A percentile compares a stretch with the other conserved stretches of the same genome.
Conservation (phyloP, 2,888 invertebrate genomes). For the Volucella bombylans region DNA sequence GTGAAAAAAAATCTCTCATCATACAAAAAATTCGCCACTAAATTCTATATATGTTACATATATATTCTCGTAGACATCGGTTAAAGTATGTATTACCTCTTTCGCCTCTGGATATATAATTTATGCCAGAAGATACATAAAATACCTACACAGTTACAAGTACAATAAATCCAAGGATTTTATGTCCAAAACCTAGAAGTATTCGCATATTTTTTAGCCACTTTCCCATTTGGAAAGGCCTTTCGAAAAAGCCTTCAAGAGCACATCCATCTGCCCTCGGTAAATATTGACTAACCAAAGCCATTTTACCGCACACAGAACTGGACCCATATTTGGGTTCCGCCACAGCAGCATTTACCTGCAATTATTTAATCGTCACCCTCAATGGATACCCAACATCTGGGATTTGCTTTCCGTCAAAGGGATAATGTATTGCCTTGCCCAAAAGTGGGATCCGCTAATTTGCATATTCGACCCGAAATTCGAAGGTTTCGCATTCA, state of each 20-base stretch:
- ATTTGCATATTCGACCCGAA: constrained; percentile 72
- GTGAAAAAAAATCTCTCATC: neutral
- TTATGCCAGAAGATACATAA: constrained; percentile 4
- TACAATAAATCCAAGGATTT: constrained; percentile 45
- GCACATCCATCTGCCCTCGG: constrained; percentile 46
- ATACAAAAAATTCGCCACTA: constrained; percentile 8
- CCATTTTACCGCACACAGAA: constrained; percentile 56
- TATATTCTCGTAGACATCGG: neutral
- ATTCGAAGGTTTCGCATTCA: constrained; percentile 31
- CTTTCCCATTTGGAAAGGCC: neutral
- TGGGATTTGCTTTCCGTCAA: constrained; percentile 72
- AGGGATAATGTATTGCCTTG: constrained; percentile 70
- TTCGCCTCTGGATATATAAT: neutral
- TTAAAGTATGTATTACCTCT: neutral
- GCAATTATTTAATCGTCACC: constrained; percentile 74
- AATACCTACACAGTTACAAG: constrained; percentile 22
- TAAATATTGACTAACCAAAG: constrained; percentile 68
- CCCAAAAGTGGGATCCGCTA: constrained; percentile 66
- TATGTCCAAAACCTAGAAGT: constrained; percentile 55
- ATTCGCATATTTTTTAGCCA: constrained; percentile 24
- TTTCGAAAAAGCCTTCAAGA: constrained; percentile 18
- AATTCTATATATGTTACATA: constrained; percentile 1
- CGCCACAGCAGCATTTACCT: constrained; percentile 65
- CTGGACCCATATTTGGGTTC: constrained; percentile 61
- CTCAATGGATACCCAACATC: constrained; percentile 72